Conservation (phyloP, 2,888 invertebrate genomes). For the Drosophila anceps region DNA sequence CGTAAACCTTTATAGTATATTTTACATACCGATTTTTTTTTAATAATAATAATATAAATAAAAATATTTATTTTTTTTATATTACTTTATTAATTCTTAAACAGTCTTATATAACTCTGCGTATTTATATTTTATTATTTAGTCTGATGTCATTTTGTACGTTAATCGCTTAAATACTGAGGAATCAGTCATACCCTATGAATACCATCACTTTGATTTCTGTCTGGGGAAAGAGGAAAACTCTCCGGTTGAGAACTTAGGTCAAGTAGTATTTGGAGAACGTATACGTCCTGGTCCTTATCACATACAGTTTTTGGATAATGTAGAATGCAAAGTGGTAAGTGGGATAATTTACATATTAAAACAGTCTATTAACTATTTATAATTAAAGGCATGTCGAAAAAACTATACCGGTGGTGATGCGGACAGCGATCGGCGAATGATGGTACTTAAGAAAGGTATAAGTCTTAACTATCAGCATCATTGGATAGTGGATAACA, state of each 20-base stretch:
- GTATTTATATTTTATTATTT: not conserved
- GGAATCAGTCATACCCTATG: slow-evolving; percentile 98
- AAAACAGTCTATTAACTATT: not conserved
- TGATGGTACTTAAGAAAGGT: slow-evolving; percentile 95
- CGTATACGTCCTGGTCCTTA: slow-evolving; percentile 97
- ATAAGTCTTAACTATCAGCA: slow-evolving; percentile 98
- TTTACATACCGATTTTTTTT: too few relatives aligned
- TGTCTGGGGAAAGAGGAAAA: slow-evolving; percentile 91
- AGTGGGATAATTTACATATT: slow-evolving; percentile 27
- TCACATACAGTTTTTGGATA: slow-evolving; percentile 92
- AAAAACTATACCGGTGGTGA: slow-evolving; percentile 90
- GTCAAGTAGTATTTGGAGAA: slow-evolving; percentile 99
- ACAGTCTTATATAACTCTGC: not conserved
- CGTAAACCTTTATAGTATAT: too few relatives aligned
- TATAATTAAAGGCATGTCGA: slow-evolving; percentile 86
- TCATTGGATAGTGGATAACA: slow-evolving; percentile 99
- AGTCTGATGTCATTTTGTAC: slow-evolving; percentile 95
- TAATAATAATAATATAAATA: too few relatives aligned
- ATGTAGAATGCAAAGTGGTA: slow-evolving; percentile 87
- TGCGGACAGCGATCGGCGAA: slow-evolving; percentile 88
- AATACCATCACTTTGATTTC: slow-evolving; percentile 99
- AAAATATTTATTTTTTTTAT: too few relatives aligned
- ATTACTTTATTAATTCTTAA: not conserved
- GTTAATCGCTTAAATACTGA: slow-evolving; percentile 99
- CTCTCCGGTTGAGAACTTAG: slow-evolving; percentile 98